These are phyloP conservation scores for Drosophila malerkotliana DNA, from an alignment of 1,140 invertebrate genomes.

Conservation along the genomic window DNA sequence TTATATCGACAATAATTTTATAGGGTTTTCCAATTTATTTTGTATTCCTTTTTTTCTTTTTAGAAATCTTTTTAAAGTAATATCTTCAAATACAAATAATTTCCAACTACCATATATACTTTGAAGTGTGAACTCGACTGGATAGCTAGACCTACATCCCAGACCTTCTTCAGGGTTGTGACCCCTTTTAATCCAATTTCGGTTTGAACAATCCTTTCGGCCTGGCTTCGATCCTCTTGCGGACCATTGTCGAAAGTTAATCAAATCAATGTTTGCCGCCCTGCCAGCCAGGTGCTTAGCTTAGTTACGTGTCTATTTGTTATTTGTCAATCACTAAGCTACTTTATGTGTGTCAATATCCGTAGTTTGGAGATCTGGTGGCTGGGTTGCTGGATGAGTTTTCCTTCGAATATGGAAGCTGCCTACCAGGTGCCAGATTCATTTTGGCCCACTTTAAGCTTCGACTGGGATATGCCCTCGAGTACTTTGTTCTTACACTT, in stretches of 20 bases:
- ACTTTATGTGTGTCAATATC: slow-evolving; percentile 68
- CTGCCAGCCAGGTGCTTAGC: slow-evolving; percentile 49
- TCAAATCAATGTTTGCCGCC: slow-evolving; percentile 73
- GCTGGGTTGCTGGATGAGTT: neutral
- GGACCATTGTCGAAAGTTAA: slow-evolving; percentile 70
- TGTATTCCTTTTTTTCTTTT: neutral
- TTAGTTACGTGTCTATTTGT: slow-evolving; percentile 74
- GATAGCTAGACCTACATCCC: neutral
- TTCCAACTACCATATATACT: neutral
- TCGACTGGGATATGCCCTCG: slow-evolving; percentile 31
- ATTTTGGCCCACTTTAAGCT: slow-evolving; percentile 32
- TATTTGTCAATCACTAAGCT: slow-evolving; percentile 80
- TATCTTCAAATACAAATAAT: neutral
- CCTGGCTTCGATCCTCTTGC: slow-evolving; percentile 6
- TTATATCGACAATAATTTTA: too few relatives aligned
- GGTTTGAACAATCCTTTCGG: slow-evolving; percentile 22
- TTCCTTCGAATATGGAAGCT: neutral
- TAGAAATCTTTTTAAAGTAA: neutral
- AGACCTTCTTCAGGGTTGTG: neutral
- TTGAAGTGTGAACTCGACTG: neutral
- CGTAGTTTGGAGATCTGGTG: slow-evolving; percentile 5
- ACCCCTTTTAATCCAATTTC: slow-evolving; percentile 41
- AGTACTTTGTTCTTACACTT: slow-evolving; percentile 76
- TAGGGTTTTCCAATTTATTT: too few relatives aligned
- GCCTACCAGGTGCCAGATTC: slow-evolving; percentile 34